Evolutionary conservation across 2,797 vertebrate genomes (phyloP), one percentile per base, ranked within the genome.

Genomic region (Rousettus madagascariensis): DNA sequence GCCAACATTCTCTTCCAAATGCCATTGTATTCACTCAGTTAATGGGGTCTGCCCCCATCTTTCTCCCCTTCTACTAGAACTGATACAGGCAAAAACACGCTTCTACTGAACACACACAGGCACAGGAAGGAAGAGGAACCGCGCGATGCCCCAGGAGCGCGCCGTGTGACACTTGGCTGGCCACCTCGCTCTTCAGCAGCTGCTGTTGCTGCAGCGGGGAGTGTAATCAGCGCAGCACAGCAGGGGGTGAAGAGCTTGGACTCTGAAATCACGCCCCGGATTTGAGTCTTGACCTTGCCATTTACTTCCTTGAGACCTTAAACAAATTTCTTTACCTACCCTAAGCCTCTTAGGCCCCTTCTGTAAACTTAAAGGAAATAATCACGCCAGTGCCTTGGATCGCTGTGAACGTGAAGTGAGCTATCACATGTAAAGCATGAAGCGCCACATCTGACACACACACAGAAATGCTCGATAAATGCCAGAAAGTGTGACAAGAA

Each of bases 241-340:
- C 72, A 17, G 15, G 46, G 17, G 10, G 3, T 4, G 6, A 20
- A 53, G 59, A 69, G 43, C 46, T 53, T 33, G 11, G 80, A 7
- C n/a, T 84, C 86, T 36, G 74, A 84, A 84, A 26, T 49, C 95
- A 57, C 71, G 26, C 5, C 28, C 38, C 59, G 43, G 28, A 33
- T 59, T 78, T 51, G 46, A 49, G 61, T 75, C 84, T 79, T 24
- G 49, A 55, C 51, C 49, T 69, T 71, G 36, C 88, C 36, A 0
- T 61, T 82, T 30, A 66, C 74, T 93, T 89, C 65, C 68, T 87
- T 63, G 59, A 94, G 83, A 83, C 30, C 28, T 92, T 80, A 66
- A 89, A 53, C 38, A 79, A 51, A 77, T 87, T 36, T 59, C 74
- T 86, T 86, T 71, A 36, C 78, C 41, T 88, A 49, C 65, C 8